Evolutionary conservation across 2,113 vertebrate genomes (phyloP).

Genomic region (Lycaon pictus): DNA sequence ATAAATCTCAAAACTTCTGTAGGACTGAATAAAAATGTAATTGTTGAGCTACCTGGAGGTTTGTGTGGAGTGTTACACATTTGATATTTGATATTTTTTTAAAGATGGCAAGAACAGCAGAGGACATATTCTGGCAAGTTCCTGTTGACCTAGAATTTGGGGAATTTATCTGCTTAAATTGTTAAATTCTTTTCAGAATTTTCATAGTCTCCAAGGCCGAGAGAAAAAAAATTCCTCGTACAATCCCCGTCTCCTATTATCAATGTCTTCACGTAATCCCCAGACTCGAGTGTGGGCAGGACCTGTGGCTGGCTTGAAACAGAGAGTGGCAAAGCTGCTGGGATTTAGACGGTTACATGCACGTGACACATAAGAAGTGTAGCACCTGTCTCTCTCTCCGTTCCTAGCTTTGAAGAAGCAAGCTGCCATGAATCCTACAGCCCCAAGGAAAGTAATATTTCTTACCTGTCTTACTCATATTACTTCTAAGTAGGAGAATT

Average conservation of each 20-base stretch:
- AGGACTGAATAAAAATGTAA: background rate
- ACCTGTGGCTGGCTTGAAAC: background rate
- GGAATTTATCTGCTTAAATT: background rate
- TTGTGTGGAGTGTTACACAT: background rate
- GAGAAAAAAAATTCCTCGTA: background rate
- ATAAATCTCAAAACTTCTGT: background rate
- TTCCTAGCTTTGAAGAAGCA: background rate
- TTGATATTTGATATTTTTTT: background rate
- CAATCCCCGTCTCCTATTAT: background rate
- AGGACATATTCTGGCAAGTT: background rate
- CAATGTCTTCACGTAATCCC: background rate
- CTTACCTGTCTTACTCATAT: background rate
- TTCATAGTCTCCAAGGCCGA: background rate
- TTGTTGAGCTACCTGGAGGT: background rate
- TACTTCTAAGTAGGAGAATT: constrained; percentile 3
- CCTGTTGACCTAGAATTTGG: background rate
- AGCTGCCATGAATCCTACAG: background rate
- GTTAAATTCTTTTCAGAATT: background rate
- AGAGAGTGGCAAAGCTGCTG: background rate
- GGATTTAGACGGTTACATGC: background rate
- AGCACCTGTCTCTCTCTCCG: background rate
- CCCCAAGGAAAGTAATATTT: background rate
- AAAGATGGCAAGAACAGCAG: background rate
- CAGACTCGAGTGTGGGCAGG: background rate
- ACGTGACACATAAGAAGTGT: background rate